Percentiles rank a stretch among this genome's conserved stretches.
These are phyloP conservation scores for Ormyrus rosae DNA, from an alignment of 2,888 invertebrate genomes.

Conservation along the genomic window DNA sequence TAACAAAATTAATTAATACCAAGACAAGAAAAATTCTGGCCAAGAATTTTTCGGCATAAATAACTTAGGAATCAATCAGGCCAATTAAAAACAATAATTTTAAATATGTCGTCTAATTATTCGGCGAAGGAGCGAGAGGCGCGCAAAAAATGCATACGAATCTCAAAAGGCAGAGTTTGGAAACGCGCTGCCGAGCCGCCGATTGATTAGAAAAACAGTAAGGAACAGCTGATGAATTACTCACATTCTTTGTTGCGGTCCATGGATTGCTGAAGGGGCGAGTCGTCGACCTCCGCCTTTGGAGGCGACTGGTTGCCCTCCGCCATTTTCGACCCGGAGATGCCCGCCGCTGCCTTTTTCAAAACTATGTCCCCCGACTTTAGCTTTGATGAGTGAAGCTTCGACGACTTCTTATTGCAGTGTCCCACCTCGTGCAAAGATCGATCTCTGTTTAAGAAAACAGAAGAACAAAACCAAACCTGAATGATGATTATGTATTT, in stretches of 20 bases:
- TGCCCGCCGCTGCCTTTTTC: conserved; percentile 67
- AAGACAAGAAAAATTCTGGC: conserved; percentile 21
- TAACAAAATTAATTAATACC: conserved; percentile 53
- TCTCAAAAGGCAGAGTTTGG: conserved; percentile 30
- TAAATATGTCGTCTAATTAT: conserved; percentile 49
- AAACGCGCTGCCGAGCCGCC: background rate
- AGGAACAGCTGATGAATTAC: conserved; percentile 73
- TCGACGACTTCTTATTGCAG: conserved; percentile 68
- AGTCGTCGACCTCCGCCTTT: conserved; percentile 95
- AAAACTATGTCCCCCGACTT: conserved; percentile 68
- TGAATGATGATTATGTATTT: no score
- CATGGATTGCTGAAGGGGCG: conserved; percentile 94
- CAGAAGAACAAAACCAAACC: background rate
- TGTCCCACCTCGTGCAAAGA: conserved; percentile 53
- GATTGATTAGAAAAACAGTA: conserved; percentile 39
- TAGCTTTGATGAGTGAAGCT: conserved; percentile 65
- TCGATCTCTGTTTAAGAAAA: conserved; percentile 47
- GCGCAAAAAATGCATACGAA: conserved; percentile 37
- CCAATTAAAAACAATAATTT: conserved; percentile 53
- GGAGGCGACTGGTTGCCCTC: conserved; percentile 84
- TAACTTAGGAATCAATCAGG: conserved; percentile 41
- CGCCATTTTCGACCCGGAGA: conserved; percentile 69
- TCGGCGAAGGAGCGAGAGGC: conserved; percentile 8
- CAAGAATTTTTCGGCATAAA: conserved; percentile 31
- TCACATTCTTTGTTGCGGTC: conserved; percentile 99